A percentile compares a stretch with the other conserved stretches of the same genome.
Evolutionary conservation across 2,797 vertebrate genomes (phyloP).

Genomic region (Falco peregrinus): DNA sequence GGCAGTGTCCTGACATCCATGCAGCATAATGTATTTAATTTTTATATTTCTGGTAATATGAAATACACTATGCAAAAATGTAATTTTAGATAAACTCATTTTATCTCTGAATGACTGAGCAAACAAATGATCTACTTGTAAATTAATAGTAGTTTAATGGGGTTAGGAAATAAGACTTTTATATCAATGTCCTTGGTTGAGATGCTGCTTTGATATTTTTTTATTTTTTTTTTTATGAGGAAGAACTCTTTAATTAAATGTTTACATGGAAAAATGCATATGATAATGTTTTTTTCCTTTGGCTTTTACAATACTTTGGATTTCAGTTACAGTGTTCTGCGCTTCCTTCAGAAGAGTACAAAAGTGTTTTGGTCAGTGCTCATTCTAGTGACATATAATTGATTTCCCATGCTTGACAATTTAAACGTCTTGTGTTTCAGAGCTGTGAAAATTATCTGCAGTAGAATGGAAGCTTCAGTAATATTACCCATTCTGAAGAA

Average conservation of each 20-base stretch:
- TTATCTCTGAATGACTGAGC: background rate
- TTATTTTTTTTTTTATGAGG: background rate
- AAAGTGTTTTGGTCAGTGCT: background rate
- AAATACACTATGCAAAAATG: background rate
- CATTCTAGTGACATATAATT: background rate
- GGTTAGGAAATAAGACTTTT: background rate
- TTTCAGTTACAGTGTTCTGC: background rate
- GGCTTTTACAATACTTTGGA: background rate
- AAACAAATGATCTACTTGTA: background rate
- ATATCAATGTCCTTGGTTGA: background rate
- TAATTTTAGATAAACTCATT: background rate
- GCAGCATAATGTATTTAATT: background rate
- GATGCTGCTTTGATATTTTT: background rate
- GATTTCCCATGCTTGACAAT: constrained; percentile 1
- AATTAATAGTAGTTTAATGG: background rate
- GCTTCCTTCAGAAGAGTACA: background rate
- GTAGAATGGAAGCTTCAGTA: constrained; percentile 89
- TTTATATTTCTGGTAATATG: background rate
- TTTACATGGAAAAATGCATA: background rate
- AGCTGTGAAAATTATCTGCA: constrained; percentile 39
- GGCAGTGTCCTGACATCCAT: background rate
- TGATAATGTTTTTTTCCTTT: background rate
- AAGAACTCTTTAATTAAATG: background rate
- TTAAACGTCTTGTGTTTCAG: constrained; percentile 74
- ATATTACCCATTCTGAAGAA: constrained; percentile 95